Percentiles rank a stretch among this genome's conserved stretches.
Conservation (phyloP, 2,797 vertebrate genomes). For the Mastacembelus armatus region DNA sequence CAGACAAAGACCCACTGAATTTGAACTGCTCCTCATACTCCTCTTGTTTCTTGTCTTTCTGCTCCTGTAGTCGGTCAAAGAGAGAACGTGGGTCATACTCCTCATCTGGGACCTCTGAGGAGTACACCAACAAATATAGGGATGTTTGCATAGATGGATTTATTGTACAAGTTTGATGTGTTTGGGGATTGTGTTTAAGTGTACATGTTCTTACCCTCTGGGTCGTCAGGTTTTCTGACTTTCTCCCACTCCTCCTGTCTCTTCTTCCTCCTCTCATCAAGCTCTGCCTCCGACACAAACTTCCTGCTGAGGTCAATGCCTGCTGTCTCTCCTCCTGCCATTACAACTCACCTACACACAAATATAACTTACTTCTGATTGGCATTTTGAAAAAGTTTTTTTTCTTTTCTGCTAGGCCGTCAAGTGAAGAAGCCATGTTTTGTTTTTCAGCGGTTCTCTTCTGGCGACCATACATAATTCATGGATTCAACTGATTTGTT, state of each 20-base stretch:
- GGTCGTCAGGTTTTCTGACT: constrained; percentile 95
- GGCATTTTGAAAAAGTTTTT: not conserved
- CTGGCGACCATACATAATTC: not conserved
- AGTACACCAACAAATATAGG: constrained; percentile 31
- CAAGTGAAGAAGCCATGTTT: not conserved
- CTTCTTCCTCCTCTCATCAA: constrained; percentile 92
- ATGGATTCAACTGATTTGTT: not conserved
- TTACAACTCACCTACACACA: constrained; percentile 68
- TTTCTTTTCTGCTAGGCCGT: constrained; percentile 3
- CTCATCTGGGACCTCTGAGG: constrained; percentile 94
- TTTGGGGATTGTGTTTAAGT: not conserved
- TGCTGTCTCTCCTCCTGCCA: constrained; percentile 84
- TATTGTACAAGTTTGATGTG: not conserved
- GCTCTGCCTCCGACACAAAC: constrained; percentile 93
- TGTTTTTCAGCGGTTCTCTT: not conserved
- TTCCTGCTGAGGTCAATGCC: constrained; percentile 92
- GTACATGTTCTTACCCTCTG: constrained; percentile 85
- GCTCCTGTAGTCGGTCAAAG: constrained; percentile 94
- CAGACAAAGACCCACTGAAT: constrained; percentile 90
- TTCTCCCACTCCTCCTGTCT: constrained; percentile 99
- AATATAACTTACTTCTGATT: not conserved
- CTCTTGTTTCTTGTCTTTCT: constrained; percentile 97
- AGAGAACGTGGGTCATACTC: constrained; percentile 92
- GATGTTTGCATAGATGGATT: not conserved
- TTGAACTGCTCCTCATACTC: constrained; percentile 98